Evolutionary conservation across 1,140 invertebrate species (phyloP).

Genomic region (Pseudomyrmex concolor): DNA sequence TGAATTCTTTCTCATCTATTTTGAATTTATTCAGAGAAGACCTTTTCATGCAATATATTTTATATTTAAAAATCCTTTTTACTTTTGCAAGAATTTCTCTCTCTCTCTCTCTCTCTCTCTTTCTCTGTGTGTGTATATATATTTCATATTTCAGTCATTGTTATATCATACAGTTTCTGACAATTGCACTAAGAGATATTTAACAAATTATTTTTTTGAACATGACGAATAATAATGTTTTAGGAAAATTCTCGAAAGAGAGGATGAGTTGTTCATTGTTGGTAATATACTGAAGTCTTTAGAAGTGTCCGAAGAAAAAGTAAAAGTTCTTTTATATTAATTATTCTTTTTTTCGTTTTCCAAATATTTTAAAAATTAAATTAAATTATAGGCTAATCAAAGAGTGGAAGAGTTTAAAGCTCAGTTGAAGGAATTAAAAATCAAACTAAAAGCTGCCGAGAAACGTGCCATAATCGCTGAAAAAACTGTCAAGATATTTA

Average conservation of each 20-base stretch:
- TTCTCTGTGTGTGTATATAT: background rate
- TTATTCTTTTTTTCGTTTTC: background rate
- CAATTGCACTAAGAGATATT: too few relatives aligned
- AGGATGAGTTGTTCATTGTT: conserved; percentile 99
- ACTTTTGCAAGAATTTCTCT: background rate
- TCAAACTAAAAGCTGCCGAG: conserved; percentile 92
- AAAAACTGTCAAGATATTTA: conserved; percentile 92
- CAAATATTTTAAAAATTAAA: conserved; percentile 6
- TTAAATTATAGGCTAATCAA: conserved; percentile 88
- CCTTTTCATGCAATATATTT: background rate
- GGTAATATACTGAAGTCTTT: conserved; percentile 99
- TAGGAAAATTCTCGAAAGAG: conserved; percentile 99
- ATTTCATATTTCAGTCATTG: background rate
- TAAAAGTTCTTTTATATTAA: conserved; percentile 83
- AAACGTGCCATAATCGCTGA: conserved; percentile 93
- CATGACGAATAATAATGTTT: conserved; percentile 41
- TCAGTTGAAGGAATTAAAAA: conserved; percentile 91
- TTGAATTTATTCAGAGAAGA: conserved; percentile 22
- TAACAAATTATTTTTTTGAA: too few relatives aligned
- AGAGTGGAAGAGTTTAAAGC: conserved; percentile 93
- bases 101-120: background rate
- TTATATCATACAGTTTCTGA: background rate
- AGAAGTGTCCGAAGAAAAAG: conserved; percentile 99
- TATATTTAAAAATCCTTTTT: background rate
- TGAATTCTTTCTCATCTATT: conserved; percentile 41